phyloP scores from a whole-genome alignment of 2,797 vertebrate genomes.

The Arnoldichthys spilopterus region DNA sequence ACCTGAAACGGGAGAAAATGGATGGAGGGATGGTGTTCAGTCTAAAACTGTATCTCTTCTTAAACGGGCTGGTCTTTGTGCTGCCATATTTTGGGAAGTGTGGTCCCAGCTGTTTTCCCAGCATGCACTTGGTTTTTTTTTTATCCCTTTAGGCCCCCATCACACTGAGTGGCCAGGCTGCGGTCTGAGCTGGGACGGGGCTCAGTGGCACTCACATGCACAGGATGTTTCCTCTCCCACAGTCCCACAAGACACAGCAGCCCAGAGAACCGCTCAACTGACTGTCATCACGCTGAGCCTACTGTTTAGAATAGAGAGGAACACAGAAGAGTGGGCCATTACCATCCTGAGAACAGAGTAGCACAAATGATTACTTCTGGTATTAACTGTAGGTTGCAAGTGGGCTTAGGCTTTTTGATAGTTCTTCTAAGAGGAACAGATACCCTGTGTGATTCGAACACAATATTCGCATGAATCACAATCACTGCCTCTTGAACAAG shows the following conservation, averaged over 20 bases:
- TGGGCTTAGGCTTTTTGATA: background rate
- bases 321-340: background rate
- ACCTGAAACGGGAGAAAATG: no score
- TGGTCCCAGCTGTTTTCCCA: constrained; percentile 61
- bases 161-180: constrained; percentile 55
- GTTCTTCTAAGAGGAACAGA: background rate
- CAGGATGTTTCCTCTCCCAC: constrained; percentile 41
- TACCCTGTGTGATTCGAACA: background rate
- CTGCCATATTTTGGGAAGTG: constrained; percentile 8
- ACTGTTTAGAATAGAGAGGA: constrained; percentile 6
- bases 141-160: constrained; percentile 63
- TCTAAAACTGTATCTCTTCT: background rate
- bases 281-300: background rate
- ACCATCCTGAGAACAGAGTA: constrained; percentile 4
- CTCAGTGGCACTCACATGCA: constrained; percentile 37
- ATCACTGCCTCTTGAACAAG: background rate
- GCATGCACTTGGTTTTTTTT: constrained; percentile 64
- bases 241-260: constrained; percentile 28
- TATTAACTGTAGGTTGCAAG: background rate
- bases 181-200: constrained; percentile 51
- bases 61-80: background rate
- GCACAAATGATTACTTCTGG: background rate
- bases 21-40: no score
- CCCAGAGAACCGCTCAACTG: background rate
- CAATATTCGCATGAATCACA: background rate